Evolutionary conservation across 2,797 vertebrate genomes (phyloP), one percentile per base, ranked within the genome.

Genomic region (Onychomys torridus): DNA sequence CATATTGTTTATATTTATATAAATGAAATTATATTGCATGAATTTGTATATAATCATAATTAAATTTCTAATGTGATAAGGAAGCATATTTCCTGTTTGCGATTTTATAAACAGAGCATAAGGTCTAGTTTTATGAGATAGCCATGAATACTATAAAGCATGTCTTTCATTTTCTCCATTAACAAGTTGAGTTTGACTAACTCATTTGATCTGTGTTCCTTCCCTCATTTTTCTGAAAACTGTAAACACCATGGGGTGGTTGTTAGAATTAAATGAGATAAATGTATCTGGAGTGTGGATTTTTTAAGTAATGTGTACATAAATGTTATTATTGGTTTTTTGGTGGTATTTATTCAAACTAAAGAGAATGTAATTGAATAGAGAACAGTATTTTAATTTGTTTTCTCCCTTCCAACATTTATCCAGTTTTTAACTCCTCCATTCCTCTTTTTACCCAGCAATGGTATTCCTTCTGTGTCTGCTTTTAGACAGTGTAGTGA

Each of bases 101-200:
- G 12, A 73, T 57, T 84, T 69, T 37, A 52, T n/a, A 59, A 78
- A 59, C 29, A 55, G 46, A 90, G 73, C 17, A 43, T 21, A 25
- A 2, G n/a, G 82, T 43, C 73, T 63, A n/a, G 43, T 95, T 86
- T 81, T 94, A 77, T 52, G 21, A 82, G 34, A 49, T 34, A 81
- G 21, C 59, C 73, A 16, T 95, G 27, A 83, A 59, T 52, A n/a
- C 85, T 34, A 79, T 43, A 16, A 96, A 81, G 9, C 3, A 61
- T 83, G 90, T 94, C 52, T 67, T 84, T 81, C 29, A 40, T 90
- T 92, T 29, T 94, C 49, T 93, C 73, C 37, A 92, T 71, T 78
- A 91, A 76, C n/a, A 89, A 93, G n/a, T 29, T 86, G 79, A 83
- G 29, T 57, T 91, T 77, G 21, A 43, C 61, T 16, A 88, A 94